Base-by-base conservation (phyloP, 2,113 vertebrate genomes). In the Irena cyanogastra region DNA sequence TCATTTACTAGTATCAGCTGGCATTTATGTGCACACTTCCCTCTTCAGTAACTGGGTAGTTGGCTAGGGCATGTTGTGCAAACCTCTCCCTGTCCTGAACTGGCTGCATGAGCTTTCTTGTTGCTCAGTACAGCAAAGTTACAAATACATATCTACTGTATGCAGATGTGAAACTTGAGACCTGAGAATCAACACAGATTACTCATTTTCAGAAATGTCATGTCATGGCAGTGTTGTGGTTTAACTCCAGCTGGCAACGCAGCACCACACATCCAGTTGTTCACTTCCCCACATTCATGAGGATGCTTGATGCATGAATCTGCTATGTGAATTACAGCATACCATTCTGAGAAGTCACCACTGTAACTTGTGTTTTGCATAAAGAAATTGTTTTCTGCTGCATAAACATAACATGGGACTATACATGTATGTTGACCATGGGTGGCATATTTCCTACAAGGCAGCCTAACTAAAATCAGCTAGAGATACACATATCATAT, bases 21-120 rank as follows among this genome's bases (percentile, higher is more conserved):
- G 93, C 97, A 96, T 91, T 94, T 97, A 87, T 91, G 52, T 91
- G 94, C 49, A 60, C 37, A 77, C 37, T 88, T 85, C 69, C 47
- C 83, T 92, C 83, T 93, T 89, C 69, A 91, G 85, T 76, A 52
- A 59, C 52, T 0, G 4, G 59, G 54, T 83, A 64, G 79, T 26
- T 90, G 82, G 65, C 49, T 81, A 50, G 52, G 71, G 50, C 30
- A 41, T 14, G 49, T 72, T 93, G 94, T 93, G 47, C 96, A 93
- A 96, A 94, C 37, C 39, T 83, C 82, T 95, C 35, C 28, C 88
- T 91, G 56, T 84, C 89, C 50, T 89, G 84, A 96, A 91, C 60
- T 85, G 83, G 87, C 89, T 95, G 82, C 72, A 66, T 92, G 93
- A 90, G 57, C 26, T 74, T 90, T 88, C 19, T 71, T 76, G 23